Percentiles rank a stretch among this genome's conserved stretches.
phyloP scores from a whole-genome alignment of 2,113 vertebrate species.

The Oophaga pumilio region DNA sequence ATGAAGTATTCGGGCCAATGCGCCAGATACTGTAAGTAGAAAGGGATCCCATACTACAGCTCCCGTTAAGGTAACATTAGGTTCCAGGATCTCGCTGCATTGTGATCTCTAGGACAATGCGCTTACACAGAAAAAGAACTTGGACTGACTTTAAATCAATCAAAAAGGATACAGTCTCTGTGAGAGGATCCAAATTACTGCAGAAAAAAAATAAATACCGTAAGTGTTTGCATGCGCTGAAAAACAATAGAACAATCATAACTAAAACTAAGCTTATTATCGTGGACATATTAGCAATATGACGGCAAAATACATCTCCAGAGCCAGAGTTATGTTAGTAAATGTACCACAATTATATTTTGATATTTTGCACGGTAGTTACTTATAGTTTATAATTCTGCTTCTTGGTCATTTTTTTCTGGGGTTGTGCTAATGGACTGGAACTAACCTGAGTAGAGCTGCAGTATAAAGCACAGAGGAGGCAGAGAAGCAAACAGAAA shows the following conservation, averaged over 20 bases:
- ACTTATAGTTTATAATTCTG: no score
- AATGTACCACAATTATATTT: no score
- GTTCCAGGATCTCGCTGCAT: not conserved
- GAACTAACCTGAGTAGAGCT: no score
- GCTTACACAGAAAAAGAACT: not conserved
- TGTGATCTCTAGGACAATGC: not conserved
- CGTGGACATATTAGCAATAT: no score
- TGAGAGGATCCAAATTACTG: conserved; percentile 94
- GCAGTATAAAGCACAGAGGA: no score
- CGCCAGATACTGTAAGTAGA: conserved; percentile 94
- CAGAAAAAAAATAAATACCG: conserved; percentile 26
- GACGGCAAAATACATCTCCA: no score
- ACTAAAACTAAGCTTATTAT: not conserved
- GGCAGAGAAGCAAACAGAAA: no score
- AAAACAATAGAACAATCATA: no score
- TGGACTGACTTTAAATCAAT: not conserved
- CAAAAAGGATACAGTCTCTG: conserved; percentile 91
- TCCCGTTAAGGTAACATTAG: conserved; percentile 70
- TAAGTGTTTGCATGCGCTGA: not conserved
- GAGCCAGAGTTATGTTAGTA: no score
- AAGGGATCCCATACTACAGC: conserved; percentile 90
- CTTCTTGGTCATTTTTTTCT: no score
- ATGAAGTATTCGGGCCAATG: conserved; percentile 98
- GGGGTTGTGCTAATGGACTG: no score
- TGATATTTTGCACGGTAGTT: no score